Base-by-base conservation (phyloP, 2,888 invertebrate genomes). In the Drosophila colorata region DNA sequence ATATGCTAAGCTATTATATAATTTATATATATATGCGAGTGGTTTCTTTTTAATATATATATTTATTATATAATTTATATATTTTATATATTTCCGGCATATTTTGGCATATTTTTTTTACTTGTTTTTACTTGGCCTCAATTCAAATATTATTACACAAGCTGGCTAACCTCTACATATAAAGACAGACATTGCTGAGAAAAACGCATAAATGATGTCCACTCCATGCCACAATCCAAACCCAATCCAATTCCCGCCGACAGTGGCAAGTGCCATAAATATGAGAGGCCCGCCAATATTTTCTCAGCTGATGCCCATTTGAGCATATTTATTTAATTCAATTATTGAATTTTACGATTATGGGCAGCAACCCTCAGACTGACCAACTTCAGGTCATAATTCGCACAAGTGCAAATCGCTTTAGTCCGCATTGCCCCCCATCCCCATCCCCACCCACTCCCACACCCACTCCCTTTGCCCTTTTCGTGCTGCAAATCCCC, bases 301-400 rank as follows among this genome's bases (percentile, higher is more conserved):
- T 88, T 85, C 72, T 74, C 89, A 88, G 88, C 88, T 88, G 88
- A 78, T 79, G 81, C 81, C 80, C 87, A 69, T 77, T 74, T 63
- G 66, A 48, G 49, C 73, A 77, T 89, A 90, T 89, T 90, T 90
- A 90, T 90, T 90, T 90, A 90, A 90, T 90, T 90, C 90, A 90
- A 90, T 90, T 90, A 90, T 90, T 81, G 87, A 84, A 86, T 90
- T 90, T 90, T 90, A 90, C 77, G 90, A 90, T 90, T 90, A 90
- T 90, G 80, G 80, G 72, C 40, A 92, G 41, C 52, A 25, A 51
- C 46, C 18, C 55, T 43, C 55, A 47, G 43, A 55, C 69, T 16
- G 46, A 33, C 38, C 58, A 56, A 58, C 55, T 56, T 64, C 72
- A 76, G 74, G 78, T 83, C 84, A 83, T 83, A 83, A 87, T 81